Conservation (phyloP, 2,888 invertebrate species). For the Apotomis capreana region DNA sequence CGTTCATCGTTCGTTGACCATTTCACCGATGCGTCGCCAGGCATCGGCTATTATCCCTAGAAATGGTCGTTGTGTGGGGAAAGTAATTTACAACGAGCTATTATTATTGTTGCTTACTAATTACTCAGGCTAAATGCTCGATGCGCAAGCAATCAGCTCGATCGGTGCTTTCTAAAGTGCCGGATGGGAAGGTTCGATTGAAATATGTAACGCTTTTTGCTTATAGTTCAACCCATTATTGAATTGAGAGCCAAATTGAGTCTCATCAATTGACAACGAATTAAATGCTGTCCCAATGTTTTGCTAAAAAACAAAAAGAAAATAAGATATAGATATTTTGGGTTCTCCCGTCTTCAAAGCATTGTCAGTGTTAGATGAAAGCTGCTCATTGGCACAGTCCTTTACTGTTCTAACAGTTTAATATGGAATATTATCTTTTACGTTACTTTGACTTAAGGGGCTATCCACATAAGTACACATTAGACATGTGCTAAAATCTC, state of each 20-base stretch:
- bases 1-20: constrained; percentile 38
- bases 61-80: constrained; percentile 46
- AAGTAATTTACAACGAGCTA: constrained; percentile 46
- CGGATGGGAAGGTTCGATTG: constrained; percentile 36
- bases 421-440: no score
- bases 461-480: no score
- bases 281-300: no score
- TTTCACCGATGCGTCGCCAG: constrained; percentile 39
- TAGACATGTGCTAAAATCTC: no score
- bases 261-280: no score
- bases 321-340: no score
- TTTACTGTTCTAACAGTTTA: no score
- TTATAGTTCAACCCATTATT: neutral
- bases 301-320: no score
- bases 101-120: constrained; percentile 50
- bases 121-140: constrained; percentile 50
- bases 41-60: constrained; percentile 38
- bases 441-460: neutral
- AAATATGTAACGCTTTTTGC: constrained; percentile 17
- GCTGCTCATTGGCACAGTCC: no score
- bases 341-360: no score
- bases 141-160: constrained; percentile 47
- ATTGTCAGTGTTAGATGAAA: no score
- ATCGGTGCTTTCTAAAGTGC: constrained; percentile 49
- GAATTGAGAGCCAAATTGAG: neutral